A percentile compares a stretch with the other conserved stretches of the same genome.
Conservation (phyloP, 2,113 vertebrate genomes). For the Barbus barbus region DNA sequence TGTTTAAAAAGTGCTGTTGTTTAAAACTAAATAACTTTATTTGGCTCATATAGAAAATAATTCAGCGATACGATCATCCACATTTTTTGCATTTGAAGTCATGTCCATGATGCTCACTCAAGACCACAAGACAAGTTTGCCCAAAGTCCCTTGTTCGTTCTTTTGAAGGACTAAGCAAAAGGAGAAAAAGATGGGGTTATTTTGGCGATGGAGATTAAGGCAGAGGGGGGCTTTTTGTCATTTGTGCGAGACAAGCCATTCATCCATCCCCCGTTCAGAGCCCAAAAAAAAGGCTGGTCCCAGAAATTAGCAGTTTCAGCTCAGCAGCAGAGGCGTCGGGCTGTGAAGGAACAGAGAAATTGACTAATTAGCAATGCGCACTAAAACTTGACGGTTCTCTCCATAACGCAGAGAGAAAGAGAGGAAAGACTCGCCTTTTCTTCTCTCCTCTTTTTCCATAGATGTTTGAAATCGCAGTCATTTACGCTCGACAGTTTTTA, state of each 20-base stretch:
- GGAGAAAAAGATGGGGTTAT: constrained; percentile 98
- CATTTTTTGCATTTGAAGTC: not conserved
- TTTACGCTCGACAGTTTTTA: constrained; percentile 99
- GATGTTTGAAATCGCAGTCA: constrained; percentile 99
- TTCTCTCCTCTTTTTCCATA: constrained; percentile 98
- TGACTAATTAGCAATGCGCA: constrained; percentile 99
- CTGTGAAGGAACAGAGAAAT: constrained; percentile 99
- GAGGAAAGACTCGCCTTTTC: constrained; percentile 89
- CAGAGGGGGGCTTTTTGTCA: constrained; percentile 95
- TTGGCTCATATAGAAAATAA: not conserved
- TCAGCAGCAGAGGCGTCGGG: constrained; percentile 99
- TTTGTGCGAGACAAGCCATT: constrained; percentile 99
- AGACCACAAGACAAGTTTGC: constrained; percentile 82
- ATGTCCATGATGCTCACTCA: constrained; percentile 60
- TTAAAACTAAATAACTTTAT: not conserved
- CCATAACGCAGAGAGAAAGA: constrained; percentile 95
- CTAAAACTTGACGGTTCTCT: constrained; percentile 99
- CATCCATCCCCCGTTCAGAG: constrained; percentile 99
- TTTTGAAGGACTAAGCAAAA: constrained; percentile 82
- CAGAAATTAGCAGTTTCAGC: constrained; percentile 99
- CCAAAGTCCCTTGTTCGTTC: constrained; percentile 77
- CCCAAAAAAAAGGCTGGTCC: constrained; percentile 99
- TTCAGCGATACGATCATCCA: too few relatives aligned
- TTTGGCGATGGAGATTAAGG: constrained; percentile 86
- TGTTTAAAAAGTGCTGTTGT: too few relatives aligned